phyloP scores from a whole-genome alignment of 2,888 invertebrate species.

The Lasiommata megera region DNA sequence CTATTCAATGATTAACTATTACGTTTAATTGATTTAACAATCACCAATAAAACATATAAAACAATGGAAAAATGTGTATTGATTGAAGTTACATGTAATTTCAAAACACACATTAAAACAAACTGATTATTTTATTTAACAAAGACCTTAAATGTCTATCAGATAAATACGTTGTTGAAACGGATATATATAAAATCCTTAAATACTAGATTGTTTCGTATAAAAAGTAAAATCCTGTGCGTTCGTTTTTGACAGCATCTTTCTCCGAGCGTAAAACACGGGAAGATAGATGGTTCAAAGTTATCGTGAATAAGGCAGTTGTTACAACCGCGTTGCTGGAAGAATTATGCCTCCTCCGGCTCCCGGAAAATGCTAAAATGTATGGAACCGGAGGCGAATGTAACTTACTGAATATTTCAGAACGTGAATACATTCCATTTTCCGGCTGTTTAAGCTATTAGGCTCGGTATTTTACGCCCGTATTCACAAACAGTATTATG shows the following conservation, averaged over 20 bases:
- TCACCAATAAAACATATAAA: no score
- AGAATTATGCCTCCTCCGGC: slow-evolving; percentile 22
- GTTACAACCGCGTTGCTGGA: slow-evolving; percentile 22
- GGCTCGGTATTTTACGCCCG: background rate
- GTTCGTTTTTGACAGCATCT: slow-evolving; percentile 25
- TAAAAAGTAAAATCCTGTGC: slow-evolving; percentile 17
- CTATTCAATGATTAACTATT: no score
- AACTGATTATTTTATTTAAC: no score
- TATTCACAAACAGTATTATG: background rate
- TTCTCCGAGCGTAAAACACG: slow-evolving; percentile 15
- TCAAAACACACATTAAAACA: no score
- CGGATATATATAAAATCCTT: no score
- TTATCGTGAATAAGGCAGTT: slow-evolving; percentile 28
- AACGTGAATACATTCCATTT: slow-evolving; percentile 12
- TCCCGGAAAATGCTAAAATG: slow-evolving; percentile 14
- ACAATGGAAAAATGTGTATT: no score
- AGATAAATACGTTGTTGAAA: no score
- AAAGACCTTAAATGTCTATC: no score
- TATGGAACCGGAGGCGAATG: slow-evolving; percentile 13
- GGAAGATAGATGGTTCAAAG: slow-evolving; percentile 27
- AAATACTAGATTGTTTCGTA: background rate
- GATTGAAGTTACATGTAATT: no score
- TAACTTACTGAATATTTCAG: slow-evolving; percentile 16
- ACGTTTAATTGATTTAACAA: no score
- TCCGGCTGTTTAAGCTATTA: slow-evolving; percentile 5